Evolutionary conservation across 2,888 invertebrate species (phyloP).

Genomic region (Agriopis leucophaearia): DNA sequence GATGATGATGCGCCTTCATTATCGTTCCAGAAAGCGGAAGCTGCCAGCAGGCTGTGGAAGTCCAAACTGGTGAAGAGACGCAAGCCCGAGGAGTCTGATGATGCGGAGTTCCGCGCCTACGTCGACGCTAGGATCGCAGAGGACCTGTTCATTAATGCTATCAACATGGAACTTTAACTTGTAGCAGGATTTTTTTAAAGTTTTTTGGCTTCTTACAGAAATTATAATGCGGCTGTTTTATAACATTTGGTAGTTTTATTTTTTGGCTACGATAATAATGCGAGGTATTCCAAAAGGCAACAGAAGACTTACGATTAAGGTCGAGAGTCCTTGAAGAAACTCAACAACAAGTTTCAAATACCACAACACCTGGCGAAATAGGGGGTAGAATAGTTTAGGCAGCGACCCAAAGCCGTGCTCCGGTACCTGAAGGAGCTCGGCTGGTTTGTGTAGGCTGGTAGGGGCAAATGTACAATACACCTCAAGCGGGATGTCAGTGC

Average conservation of each 20-base stretch:
- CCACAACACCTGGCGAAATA: too few relatives aligned
- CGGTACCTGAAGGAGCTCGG: too few relatives aligned
- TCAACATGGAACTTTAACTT: constrained; percentile 2
- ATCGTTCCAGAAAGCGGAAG: constrained; percentile 56
- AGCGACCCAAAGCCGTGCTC: too few relatives aligned
- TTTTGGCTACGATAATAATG: not conserved
- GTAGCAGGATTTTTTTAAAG: not conserved
- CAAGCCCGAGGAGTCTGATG: constrained; percentile 67
- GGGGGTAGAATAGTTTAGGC: too few relatives aligned
- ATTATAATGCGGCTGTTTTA: not conserved
- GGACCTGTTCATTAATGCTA: not conserved
- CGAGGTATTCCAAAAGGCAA: not conserved
- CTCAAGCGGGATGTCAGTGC: too few relatives aligned
- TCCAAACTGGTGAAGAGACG: constrained; percentile 58
- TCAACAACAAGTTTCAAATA: too few relatives aligned
- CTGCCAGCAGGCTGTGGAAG: constrained; percentile 58
- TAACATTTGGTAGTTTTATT: not conserved
- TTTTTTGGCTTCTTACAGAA: not conserved
- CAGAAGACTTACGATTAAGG: too few relatives aligned
- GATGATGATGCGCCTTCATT: not conserved
- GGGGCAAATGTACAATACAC: too few relatives aligned
- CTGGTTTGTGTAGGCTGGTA: too few relatives aligned
- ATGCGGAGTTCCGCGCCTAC: constrained; percentile 34
- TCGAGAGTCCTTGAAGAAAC: too few relatives aligned
- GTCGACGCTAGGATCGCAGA: not conserved